A percentile compares a stretch with the other conserved stretches of the same genome.
Evolutionary conservation across 2,113 vertebrate species (phyloP).

Genomic region (Serilophus lunatus): DNA sequence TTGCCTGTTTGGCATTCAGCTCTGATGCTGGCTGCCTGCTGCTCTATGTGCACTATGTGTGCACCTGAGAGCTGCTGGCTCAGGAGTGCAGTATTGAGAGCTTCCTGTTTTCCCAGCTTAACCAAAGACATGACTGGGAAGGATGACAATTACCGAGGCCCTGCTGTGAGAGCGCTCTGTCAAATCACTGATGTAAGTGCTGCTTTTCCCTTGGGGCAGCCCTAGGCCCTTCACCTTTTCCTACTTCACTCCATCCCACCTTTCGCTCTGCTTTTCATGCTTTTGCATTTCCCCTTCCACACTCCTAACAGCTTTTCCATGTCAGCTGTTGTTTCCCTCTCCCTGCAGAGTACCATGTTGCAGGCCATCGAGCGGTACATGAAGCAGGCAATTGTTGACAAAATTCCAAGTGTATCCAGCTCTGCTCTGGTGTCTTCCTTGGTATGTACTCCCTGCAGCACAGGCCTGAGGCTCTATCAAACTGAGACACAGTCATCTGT

Average conservation of each 20-base stretch:
- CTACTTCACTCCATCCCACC: background rate
- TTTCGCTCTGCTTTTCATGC: background rate
- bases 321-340: background rate
- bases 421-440: constrained; percentile 81
- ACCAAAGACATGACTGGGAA: constrained; percentile 87
- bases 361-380: constrained; percentile 84
- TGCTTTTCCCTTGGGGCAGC: background rate
- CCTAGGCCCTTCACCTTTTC: background rate
- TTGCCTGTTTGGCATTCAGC: background rate
- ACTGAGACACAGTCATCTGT: background rate
- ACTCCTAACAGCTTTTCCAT: background rate
- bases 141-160: constrained; percentile 81
- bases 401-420: constrained; percentile 83
- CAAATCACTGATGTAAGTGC: constrained; percentile 82
- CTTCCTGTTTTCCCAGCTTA: constrained; percentile 60
- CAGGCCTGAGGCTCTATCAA: background rate
- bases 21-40: background rate
- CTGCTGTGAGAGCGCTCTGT: constrained; percentile 78
- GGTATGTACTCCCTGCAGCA: constrained; percentile 56
- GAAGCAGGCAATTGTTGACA: constrained; percentile 84
- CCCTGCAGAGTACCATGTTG: constrained; percentile 78
- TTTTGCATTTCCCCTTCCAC: background rate
- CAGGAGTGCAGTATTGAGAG: background rate
- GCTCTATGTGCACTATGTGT: background rate
- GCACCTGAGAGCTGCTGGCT: background rate